phyloP scores from a whole-genome alignment of 2,888 invertebrate genomes.

The Desoria tigrina region DNA sequence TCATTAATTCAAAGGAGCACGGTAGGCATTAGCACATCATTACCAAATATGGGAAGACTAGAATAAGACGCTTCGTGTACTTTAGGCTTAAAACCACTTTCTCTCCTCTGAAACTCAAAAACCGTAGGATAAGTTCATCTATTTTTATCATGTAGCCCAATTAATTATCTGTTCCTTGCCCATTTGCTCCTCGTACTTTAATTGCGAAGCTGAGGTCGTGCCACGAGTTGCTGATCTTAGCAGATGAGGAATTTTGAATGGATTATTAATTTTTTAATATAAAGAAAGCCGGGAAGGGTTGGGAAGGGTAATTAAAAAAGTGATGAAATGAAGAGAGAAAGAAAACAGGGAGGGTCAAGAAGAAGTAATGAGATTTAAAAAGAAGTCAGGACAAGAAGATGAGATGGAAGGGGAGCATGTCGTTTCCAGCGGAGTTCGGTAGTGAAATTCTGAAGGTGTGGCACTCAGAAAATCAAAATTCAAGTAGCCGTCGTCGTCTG shows the following conservation, averaged over 20 bases:
- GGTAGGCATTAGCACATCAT: slow-evolving; percentile 8
- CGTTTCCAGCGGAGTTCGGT: slow-evolving; percentile 47
- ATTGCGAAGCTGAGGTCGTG: too few species aligned
- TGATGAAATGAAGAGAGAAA: slow-evolving; percentile 17
- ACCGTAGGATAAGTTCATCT: too few species aligned
- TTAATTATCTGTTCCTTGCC: too few species aligned
- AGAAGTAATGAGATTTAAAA: slow-evolving; percentile 34
- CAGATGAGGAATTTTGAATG: too few species aligned
- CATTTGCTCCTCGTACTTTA: too few species aligned
- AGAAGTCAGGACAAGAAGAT: slow-evolving; percentile 31
- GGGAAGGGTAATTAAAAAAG: too few species aligned
- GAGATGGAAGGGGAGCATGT: slow-evolving; percentile 35
- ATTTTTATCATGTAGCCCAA: too few species aligned
- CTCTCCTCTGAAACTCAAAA: too few species aligned
- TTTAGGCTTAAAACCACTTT: neutral
- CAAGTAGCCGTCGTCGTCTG: slow-evolving; percentile 42
- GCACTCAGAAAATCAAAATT: slow-evolving; percentile 40
- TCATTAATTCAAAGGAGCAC: slow-evolving; percentile 3
- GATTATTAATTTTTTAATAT: too few species aligned
- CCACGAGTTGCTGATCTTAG: too few species aligned
- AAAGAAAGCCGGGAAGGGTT: too few species aligned
- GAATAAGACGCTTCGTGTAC: too few species aligned
- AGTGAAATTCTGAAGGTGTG: slow-evolving; percentile 48
- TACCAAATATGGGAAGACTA: slow-evolving; percentile 17
- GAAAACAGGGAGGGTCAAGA: slow-evolving; percentile 29